These are phyloP conservation scores for Pyralis farinalis DNA, from an alignment of 2,888 invertebrate species.

Conservation along the genomic window DNA sequence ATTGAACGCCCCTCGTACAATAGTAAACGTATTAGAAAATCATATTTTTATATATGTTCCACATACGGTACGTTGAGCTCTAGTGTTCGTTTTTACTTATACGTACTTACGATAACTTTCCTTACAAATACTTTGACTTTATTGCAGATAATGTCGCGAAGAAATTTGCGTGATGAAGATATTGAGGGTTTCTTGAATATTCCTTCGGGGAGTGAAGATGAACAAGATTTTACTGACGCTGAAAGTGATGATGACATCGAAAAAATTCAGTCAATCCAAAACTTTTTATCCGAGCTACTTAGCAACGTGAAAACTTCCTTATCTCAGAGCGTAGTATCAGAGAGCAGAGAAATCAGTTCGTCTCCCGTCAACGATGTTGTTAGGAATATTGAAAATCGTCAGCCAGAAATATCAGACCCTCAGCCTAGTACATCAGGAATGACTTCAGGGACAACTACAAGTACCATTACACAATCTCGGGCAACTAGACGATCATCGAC, in stretches of 20 bases:
- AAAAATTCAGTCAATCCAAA: constrained; percentile 5
- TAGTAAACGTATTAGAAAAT: constrained; percentile 2
- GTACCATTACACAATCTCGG: constrained; percentile 4
- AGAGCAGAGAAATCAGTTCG: constrained; percentile 2
- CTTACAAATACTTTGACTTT: constrained; percentile 7
- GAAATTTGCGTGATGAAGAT: constrained; percentile 8
- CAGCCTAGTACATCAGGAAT: constrained; percentile 11
- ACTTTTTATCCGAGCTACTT: constrained; percentile 2
- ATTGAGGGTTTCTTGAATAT: constrained; percentile 8
- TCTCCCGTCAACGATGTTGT: constrained; percentile 3
- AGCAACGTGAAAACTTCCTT: constrained; percentile 1
- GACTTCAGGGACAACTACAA: constrained; percentile 1
- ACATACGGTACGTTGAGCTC: constrained; percentile 6
- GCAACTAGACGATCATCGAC: neutral
- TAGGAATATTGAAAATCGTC: constrained; percentile 4
- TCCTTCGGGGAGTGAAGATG: constrained; percentile 7
- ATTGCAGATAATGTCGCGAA: constrained; percentile 7
- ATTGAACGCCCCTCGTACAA: too few species aligned
- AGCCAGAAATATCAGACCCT: constrained; percentile 9
- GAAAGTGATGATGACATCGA: constrained; percentile 11
- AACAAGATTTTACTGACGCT: constrained; percentile 9
- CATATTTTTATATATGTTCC: neutral
- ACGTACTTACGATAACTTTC: constrained; percentile 1
- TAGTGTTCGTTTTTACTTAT: constrained; percentile 2
- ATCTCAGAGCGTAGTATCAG: too few species aligned